Base-by-base conservation (phyloP, 2,797 vertebrate species). In the Sarcophilus harrisii region DNA sequence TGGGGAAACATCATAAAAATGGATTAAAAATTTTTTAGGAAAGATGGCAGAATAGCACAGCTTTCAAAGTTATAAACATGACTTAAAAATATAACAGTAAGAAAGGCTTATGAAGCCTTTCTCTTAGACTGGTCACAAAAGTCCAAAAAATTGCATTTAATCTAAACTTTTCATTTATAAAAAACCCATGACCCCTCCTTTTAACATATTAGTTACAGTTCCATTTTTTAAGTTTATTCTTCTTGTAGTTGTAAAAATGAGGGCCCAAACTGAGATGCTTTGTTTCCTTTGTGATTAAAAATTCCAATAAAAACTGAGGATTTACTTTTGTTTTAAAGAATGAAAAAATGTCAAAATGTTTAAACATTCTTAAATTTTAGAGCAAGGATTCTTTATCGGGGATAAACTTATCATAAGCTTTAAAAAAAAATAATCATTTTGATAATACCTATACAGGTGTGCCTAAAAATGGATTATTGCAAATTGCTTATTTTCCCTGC, bases 241-340 rank as follows among this genome's bases (percentile, higher is more conserved):
- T 0, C 58, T 24, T 94, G 16, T 94, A 93, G 58, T 45, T 91
- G 38, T 92, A 90, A 91, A 95, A 92, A 57, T 32, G 57, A 24
- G 54, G 9, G 21, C 12, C n/a, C 49, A 32, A 89, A 91, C 10
- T 5, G 55, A 16, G 38, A 58, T 73, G 66, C 30, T 90, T 8
- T 54, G 49, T 54, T 24, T 91, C 90, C 24, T 96, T 28, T 30
- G 24, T 54, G 29, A 55, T 91, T 94, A 81, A 93, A 52, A 94
- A 89, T 29, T 3, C 0, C 58, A 4, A 21, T 45, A 59, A 73
- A 58, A 38, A n/a, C 18, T 81, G 9, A 81, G 38, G 38, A 1
- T 45, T 24, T 45, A 45, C 66, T 73, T 73, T 73, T 45, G 73
- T 45, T 21, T 8, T 45, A 11, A 24, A 45, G 21, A 24, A 45